Conservation (phyloP, 92 coral and sea anemone genomes). For the Zoanthus solanderi region DNA sequence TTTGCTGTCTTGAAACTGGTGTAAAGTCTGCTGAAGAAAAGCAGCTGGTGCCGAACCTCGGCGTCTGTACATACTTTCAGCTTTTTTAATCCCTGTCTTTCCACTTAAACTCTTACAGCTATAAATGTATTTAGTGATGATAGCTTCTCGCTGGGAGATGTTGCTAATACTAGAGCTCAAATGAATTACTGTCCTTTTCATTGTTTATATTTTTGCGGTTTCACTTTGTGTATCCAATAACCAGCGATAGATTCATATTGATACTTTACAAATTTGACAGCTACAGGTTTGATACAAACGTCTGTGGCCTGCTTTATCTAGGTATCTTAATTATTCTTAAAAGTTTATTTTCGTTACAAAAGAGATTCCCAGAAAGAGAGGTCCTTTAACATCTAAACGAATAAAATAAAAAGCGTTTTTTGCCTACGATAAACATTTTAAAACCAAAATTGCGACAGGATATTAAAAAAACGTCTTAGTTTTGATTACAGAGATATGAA, state of each 20-base stretch:
- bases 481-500: too few relatives aligned
- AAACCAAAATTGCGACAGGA: too few relatives aligned
- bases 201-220: slow-evolving; percentile 16
- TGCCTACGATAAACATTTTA: too few relatives aligned
- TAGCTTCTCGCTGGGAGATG: not conserved
- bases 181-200: not conserved
- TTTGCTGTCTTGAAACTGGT: slow-evolving; percentile 52
- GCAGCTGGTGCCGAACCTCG: slow-evolving; percentile 92
- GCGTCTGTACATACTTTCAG: slow-evolving; percentile 69
- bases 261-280: not conserved
- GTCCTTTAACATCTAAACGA: too few relatives aligned
- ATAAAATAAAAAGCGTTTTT: too few relatives aligned
- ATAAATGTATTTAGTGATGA: not conserved
- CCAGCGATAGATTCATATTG: not conserved
- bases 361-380: too few relatives aligned
- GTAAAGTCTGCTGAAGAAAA: slow-evolving; percentile 72
- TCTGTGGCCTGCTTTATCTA: not conserved
- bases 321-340: not conserved
- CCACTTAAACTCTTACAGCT: not conserved
- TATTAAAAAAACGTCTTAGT: too few relatives aligned
- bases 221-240: slow-evolving; percentile 6
- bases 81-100: not conserved
- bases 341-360: not conserved
- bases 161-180: not conserved
- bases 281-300: not conserved